Evolutionary conservation across 2,888 invertebrate genomes (phyloP).

Genomic region (Scaptomyza cyrtandrae): DNA sequence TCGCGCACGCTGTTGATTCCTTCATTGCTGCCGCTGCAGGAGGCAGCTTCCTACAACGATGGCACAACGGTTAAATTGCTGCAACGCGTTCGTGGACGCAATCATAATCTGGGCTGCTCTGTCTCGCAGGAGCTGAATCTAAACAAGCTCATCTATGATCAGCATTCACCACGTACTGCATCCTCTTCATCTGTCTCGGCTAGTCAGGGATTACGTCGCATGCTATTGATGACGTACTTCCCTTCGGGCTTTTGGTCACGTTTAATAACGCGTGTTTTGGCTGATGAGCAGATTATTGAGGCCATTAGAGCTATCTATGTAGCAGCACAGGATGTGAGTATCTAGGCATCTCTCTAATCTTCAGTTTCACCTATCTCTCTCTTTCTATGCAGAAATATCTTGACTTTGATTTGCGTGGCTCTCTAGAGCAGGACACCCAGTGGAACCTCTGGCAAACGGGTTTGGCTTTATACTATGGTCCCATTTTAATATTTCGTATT

Average conservation of each 20-base stretch:
- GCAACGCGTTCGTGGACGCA: conserved; percentile 81
- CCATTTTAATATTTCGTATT: conserved; percentile 91
- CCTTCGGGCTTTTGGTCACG: conserved; percentile 99
- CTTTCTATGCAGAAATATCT: conserved; percentile 66
- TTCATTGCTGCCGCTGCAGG: conserved; percentile 93
- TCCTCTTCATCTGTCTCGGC: conserved; percentile 18
- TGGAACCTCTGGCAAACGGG: conserved; percentile 98
- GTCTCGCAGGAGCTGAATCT: conserved; percentile 82
- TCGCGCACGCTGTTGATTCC: conserved; percentile 95
- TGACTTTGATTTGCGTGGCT: conserved; percentile 81
- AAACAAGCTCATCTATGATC: conserved; percentile 80
- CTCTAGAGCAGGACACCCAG: conserved; percentile 86
- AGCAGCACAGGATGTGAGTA: conserved; percentile 88
- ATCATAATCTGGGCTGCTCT: conserved; percentile 77
- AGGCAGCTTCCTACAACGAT: conserved; percentile 85
- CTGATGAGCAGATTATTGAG: conserved; percentile 93
- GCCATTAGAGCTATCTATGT: conserved; percentile 90
- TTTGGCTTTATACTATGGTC: conserved; percentile 92
- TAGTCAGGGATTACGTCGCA: conserved; percentile 85
- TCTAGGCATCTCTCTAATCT: neutral
- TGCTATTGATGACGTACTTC: conserved; percentile 97
- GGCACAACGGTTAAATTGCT: conserved; percentile 83
- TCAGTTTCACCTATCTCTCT: neutral
- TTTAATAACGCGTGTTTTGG: conserved; percentile 95
- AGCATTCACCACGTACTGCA: conserved; percentile 36